phyloP scores from a whole-genome alignment of 2,888 invertebrate species.

The Phlogophora meticulosa region DNA sequence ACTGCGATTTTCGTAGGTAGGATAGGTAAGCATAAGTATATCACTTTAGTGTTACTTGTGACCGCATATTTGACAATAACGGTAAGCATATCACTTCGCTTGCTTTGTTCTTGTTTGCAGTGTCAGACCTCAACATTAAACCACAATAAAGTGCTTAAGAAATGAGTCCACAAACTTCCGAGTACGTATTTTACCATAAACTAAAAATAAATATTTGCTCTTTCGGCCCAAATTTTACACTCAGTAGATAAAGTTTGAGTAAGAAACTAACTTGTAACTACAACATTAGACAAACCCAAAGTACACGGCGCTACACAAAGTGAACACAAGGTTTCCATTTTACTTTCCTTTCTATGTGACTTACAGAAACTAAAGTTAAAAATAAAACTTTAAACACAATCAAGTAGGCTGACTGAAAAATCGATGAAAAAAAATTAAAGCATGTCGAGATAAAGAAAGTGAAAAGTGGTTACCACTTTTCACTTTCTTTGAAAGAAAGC shows the following conservation, averaged over 20 bases:
- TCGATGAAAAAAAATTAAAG: neutral
- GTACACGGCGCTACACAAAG: slow-evolving; percentile 13
- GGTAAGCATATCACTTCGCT: neutral
- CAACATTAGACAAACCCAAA: slow-evolving; percentile 35
- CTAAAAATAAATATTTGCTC: slow-evolving; percentile 34
- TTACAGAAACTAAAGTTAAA: slow-evolving; percentile 7
- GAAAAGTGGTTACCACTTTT: too few species aligned
- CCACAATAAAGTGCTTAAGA: neutral
- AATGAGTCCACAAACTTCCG: neutral
- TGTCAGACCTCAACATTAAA: neutral
- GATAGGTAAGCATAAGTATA: too few species aligned
- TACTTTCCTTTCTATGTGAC: slow-evolving; percentile 1
- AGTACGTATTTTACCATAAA: neutral
- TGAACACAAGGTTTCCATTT: slow-evolving; percentile 17
- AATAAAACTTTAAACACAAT: slow-evolving; percentile 2
- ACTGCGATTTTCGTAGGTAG: too few species aligned
- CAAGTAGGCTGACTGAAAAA: neutral
- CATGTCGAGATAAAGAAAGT: too few species aligned
- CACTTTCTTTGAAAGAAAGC: too few species aligned
- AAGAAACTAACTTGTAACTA: slow-evolving; percentile 39
- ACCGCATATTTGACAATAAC: neutral
- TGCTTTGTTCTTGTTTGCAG: neutral
- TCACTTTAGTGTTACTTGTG: neutral
- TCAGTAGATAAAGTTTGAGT: slow-evolving; percentile 34
- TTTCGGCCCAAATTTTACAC: slow-evolving; percentile 26